Evolutionary conservation across 2,888 invertebrate genomes (phyloP).

Genomic region (Nephrotoma flavescens): DNA sequence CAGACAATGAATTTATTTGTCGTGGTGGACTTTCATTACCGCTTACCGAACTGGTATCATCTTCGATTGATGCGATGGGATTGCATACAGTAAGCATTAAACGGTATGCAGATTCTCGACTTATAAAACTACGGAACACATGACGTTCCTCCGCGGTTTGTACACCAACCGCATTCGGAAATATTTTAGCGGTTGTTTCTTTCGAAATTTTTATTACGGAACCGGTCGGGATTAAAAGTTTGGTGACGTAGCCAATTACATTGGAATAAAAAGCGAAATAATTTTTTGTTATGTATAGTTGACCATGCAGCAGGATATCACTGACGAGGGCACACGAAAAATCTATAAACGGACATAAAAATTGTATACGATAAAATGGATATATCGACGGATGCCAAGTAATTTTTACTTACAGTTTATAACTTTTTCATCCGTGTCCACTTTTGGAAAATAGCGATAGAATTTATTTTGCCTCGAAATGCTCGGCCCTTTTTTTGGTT

Average conservation of each 20-base stretch:
- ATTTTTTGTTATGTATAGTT: constrained; percentile 85
- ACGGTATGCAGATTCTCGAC: constrained; percentile 74
- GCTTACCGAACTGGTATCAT: constrained; percentile 39
- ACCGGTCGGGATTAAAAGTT: constrained; percentile 76
- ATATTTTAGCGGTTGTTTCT: constrained; percentile 85
- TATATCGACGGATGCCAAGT: background rate
- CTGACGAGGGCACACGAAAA: constrained; percentile 87
- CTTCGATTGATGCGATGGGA: constrained; percentile 32
- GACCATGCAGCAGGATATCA: constrained; percentile 84
- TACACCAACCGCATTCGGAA: constrained; percentile 84
- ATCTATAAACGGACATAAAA: constrained; percentile 39
- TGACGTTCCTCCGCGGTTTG: constrained; percentile 69
- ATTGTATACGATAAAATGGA: background rate
- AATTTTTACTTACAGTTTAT: constrained; percentile 55
- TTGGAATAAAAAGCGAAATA: constrained; percentile 95
- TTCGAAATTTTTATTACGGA: constrained; percentile 79
- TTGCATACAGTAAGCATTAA: constrained; percentile 76
- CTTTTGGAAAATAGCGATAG: constrained; percentile 72
- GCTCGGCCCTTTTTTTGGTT: constrained; percentile 27
- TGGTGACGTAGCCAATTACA: constrained; percentile 87
- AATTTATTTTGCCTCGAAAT: constrained; percentile 71
- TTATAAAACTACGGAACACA: constrained; percentile 80
- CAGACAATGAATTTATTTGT: too few species aligned
- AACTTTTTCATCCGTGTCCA: constrained; percentile 69
- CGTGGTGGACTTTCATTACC: constrained; percentile 37